phyloP scores from a whole-genome alignment of 2,113 vertebrate genomes.

The Nibea albiflora region DNA sequence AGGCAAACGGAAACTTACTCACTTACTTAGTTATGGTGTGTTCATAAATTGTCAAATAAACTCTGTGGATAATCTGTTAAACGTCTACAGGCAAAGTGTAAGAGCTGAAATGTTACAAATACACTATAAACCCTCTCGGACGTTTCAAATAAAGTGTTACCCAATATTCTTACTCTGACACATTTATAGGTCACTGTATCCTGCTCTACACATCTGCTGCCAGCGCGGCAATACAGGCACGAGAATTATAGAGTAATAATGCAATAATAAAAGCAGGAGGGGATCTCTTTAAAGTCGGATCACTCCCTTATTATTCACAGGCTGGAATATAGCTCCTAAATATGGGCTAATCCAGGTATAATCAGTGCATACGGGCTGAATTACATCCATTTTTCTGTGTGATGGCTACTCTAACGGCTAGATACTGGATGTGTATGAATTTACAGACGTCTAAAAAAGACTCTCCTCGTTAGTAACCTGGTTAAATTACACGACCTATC shows the following conservation, averaged over 20 bases:
- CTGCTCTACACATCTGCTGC: background rate
- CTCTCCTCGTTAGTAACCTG: background rate
- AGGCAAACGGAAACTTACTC: too few species aligned
- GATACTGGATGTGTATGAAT: background rate
- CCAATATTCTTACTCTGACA: background rate
- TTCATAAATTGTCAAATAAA: too few species aligned
- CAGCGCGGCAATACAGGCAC: background rate
- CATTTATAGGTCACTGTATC: background rate
- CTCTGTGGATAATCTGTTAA: too few species aligned
- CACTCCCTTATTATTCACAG: background rate
- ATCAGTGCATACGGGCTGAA: background rate
- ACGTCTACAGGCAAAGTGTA: too few species aligned
- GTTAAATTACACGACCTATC: background rate
- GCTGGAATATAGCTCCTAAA: background rate
- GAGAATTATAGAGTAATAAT: background rate
- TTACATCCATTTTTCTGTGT: background rate
- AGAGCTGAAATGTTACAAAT: too few species aligned
- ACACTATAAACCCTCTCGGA: too few species aligned
- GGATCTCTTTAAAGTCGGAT: background rate
- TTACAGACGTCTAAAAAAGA: background rate
- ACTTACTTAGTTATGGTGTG: too few species aligned
- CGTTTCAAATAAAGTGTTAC: too few species aligned
- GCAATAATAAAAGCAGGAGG: constrained; percentile 3
- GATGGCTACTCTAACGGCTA: background rate
- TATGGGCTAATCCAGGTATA: background rate